Conservation (phyloP, 1,140 invertebrate genomes). For the Heliothis subflexa region DNA sequence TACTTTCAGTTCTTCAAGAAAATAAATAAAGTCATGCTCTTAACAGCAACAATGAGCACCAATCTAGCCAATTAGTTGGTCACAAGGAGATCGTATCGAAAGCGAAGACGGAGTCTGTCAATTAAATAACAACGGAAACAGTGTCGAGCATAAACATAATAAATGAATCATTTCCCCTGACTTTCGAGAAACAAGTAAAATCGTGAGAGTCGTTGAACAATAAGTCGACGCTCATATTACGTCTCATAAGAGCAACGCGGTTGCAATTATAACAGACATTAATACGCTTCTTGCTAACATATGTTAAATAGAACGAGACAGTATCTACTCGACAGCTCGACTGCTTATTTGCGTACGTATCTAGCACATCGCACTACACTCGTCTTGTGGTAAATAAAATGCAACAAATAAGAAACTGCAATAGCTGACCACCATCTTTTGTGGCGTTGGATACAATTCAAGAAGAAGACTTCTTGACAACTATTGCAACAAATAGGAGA, state of each 20-base stretch:
- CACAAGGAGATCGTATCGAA: slow-evolving; percentile 40
- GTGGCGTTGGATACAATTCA: too few species aligned
- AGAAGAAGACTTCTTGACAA: neutral
- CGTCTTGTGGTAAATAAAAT: neutral
- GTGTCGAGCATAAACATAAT: slow-evolving; percentile 47
- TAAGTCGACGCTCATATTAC: slow-evolving; percentile 52
- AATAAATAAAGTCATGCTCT: neutral
- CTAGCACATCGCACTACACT: neutral
- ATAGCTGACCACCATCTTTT: too few species aligned
- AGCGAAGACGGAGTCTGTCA: slow-evolving; percentile 43
- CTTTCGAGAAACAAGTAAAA: slow-evolving; percentile 76
- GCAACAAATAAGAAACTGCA: neutral
- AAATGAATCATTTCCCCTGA: slow-evolving; percentile 63
- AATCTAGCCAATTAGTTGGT: slow-evolving; percentile 31
- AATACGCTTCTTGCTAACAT: slow-evolving; percentile 35
- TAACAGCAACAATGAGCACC: slow-evolving; percentile 11
- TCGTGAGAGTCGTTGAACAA: slow-evolving; percentile 71
- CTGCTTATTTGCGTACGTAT: slow-evolving; percentile 12
- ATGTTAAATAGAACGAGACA: slow-evolving; percentile 40
- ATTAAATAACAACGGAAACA: slow-evolving; percentile 50
- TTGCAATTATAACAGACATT: slow-evolving; percentile 39
- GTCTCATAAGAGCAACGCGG: slow-evolving; percentile 42
- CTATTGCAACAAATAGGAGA: neutral
- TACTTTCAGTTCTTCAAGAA: neutral
- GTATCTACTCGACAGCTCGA: slow-evolving; percentile 10